Percentiles rank a stretch among this genome's conserved stretches.
Conservation (phyloP, 2,113 vertebrate genomes). For the Neogale vison region DNA sequence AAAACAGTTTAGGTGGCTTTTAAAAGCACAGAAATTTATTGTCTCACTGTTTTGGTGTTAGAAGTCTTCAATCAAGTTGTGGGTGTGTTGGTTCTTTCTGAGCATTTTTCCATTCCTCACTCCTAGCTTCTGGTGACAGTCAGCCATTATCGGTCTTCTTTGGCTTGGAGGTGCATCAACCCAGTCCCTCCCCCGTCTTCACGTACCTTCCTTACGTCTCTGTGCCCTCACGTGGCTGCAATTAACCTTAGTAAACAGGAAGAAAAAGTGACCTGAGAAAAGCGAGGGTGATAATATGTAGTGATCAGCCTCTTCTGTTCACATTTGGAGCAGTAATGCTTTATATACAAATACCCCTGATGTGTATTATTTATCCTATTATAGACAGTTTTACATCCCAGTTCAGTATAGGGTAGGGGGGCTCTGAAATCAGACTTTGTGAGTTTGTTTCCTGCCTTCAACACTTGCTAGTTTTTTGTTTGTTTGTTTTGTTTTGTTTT, state of each 20-base stretch:
- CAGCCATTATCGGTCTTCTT: not conserved
- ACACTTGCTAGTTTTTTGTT: not conserved
- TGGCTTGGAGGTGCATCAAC: not conserved
- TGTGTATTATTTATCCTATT: not conserved
- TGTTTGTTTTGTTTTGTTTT: too few relatives aligned
- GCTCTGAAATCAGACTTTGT: not conserved
- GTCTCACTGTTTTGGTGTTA: not conserved
- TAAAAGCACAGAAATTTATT: not conserved
- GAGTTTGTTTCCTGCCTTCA: not conserved
- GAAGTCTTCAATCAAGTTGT: not conserved
- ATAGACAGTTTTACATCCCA: not conserved
- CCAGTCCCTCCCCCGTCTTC: not conserved
- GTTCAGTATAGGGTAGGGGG: not conserved
- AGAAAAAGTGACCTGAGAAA: not conserved
- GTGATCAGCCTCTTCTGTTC: not conserved
- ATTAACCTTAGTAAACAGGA: not conserved
- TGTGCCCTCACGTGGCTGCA: not conserved
- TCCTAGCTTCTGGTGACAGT: not conserved
- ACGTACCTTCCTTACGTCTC: rapidly evolving
- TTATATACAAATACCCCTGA: not conserved
- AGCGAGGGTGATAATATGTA: not conserved
- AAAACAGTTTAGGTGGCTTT: not conserved
- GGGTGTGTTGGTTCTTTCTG: not conserved
- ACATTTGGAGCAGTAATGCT: not conserved
- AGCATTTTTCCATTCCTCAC: not conserved